These are phyloP conservation scores for Diogma glabrata DNA, from an alignment of 2,888 invertebrate genomes.

Conservation along the genomic window DNA sequence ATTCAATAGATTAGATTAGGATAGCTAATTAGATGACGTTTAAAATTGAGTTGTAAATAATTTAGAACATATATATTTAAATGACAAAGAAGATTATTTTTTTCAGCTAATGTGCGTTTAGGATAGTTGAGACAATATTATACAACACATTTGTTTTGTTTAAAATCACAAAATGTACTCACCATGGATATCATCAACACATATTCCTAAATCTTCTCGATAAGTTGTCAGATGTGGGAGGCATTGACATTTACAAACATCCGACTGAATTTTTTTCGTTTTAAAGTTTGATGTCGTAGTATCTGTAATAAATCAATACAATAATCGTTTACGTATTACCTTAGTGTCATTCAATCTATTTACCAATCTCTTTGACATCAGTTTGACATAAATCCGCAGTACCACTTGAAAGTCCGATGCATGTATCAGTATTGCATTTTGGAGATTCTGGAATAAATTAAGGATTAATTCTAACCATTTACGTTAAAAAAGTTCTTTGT, in stretches of 20 bases:
- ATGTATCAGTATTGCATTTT: slow-evolving; percentile 34
- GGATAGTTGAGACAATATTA: too few species aligned
- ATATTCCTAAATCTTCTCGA: slow-evolving; percentile 72
- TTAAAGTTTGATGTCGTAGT: neutral
- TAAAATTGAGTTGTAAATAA: too few species aligned
- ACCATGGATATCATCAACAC: slow-evolving; percentile 81
- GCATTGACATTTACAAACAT: slow-evolving; percentile 64
- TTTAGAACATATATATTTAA: too few species aligned
- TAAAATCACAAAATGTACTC: slow-evolving; percentile 25
- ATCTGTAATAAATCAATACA: neutral
- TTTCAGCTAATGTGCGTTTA: too few species aligned
- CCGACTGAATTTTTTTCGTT: neutral
- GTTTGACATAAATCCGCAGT: slow-evolving; percentile 30
- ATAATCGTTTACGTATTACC: neutral
- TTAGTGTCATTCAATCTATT: slow-evolving; percentile 13
- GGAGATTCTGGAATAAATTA: slow-evolving; percentile 25
- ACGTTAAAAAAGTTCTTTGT: neutral
- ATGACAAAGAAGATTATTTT: too few species aligned
- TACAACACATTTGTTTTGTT: too few species aligned
- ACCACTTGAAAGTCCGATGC: slow-evolving; percentile 36
- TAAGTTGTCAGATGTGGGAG: slow-evolving; percentile 63
- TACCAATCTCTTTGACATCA: slow-evolving; percentile 28
- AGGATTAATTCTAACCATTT: slow-evolving; percentile 13
- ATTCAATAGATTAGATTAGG: too few species aligned
- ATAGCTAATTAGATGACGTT: too few species aligned